Percentiles rank a stretch among this genome's conserved stretches.
Conservation (phyloP, 2,113 vertebrate species). For the Clarias magur region DNA sequence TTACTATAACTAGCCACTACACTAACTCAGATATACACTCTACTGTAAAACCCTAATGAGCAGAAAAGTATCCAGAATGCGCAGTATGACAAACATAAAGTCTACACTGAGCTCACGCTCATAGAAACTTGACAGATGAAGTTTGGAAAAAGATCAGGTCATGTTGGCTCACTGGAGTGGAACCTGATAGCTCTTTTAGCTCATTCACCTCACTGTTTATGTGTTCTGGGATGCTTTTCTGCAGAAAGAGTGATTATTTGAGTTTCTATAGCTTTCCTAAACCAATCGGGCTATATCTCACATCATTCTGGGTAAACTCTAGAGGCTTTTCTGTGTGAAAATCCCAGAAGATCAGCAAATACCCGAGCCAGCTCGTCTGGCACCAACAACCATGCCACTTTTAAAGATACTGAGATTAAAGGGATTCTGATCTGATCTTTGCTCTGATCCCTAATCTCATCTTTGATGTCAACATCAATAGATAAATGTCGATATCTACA, state of each 20-base stretch:
- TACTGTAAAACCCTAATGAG: background rate
- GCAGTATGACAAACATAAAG: background rate
- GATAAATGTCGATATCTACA: background rate
- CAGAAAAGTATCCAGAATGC: background rate
- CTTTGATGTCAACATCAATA: background rate
- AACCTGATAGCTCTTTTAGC: background rate
- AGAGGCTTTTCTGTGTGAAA: background rate
- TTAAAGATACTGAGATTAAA: background rate
- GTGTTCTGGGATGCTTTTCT: background rate
- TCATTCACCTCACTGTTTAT: background rate
- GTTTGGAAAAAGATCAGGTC: background rate
- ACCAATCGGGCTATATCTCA: background rate
- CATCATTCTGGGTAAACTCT: background rate
- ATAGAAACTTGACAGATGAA: background rate
- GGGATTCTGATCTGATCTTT: too few species aligned
- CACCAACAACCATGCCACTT: background rate
- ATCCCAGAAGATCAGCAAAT: background rate
- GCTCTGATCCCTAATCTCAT: background rate
- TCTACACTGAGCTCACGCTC: background rate
- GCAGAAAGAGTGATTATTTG: background rate
- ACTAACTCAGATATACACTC: background rate
- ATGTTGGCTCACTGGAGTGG: background rate
- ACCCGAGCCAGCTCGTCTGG: background rate
- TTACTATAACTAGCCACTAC: background rate
- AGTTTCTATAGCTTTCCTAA: background rate